Conservation (phyloP, 2,797 vertebrate species). For the Acanthurus leucopareius region DNA sequence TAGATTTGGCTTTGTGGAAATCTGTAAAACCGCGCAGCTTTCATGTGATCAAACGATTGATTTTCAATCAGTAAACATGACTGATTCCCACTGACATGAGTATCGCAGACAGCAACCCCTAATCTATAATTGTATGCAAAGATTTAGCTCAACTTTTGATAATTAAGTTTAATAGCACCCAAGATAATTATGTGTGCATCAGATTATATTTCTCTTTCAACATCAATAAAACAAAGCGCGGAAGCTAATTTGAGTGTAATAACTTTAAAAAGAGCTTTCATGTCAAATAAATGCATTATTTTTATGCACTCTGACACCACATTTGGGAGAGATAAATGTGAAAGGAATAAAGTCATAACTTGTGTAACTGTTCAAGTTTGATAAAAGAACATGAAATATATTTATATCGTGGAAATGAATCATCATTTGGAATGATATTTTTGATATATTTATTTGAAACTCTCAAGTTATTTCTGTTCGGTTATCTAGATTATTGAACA, state of each 20-base stretch:
- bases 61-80: conserved; percentile 47
- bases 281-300: conserved; percentile 15
- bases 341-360: background rate
- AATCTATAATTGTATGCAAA: conserved; percentile 35
- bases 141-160: conserved; percentile 36
- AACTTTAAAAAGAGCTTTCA: conserved; percentile 13
- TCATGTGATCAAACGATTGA: conserved; percentile 25
- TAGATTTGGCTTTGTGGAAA: conserved; percentile 22
- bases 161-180: conserved; percentile 16
- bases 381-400: background rate
- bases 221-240: conserved; percentile 22
- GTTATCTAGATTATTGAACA: too few relatives aligned
- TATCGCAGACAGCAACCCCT: conserved; percentile 25
- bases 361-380: background rate
- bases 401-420: background rate
- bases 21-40: conserved; percentile 28
- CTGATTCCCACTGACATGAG: conserved; percentile 23
- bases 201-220: conserved; percentile 33
- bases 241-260: conserved; percentile 29
- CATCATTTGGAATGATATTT: background rate
- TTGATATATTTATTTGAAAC: background rate
- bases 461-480: background rate
- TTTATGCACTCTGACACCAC: background rate
- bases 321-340: background rate
- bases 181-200: conserved; percentile 36